phyloP scores from a whole-genome alignment of 30 jellyfish, hydroid and myxozoan species.

The Morbakka virulenta region DNA sequence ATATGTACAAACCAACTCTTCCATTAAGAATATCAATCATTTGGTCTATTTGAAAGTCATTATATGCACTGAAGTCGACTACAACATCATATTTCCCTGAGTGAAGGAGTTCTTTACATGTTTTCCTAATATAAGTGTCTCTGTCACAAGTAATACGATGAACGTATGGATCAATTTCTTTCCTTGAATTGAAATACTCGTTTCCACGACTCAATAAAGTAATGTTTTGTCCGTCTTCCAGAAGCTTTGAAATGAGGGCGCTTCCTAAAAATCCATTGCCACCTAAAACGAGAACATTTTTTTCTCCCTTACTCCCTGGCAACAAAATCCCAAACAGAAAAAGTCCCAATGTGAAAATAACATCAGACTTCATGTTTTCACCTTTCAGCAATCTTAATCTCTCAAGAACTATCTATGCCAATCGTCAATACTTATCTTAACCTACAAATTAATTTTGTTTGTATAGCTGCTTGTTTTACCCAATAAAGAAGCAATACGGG shows the following conservation, averaged over 20 bases:
- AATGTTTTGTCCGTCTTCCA: conserved; percentile 32
- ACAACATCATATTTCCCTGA: conserved; percentile 78
- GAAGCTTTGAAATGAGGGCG: conserved; percentile 48
- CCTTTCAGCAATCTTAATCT: too few species aligned
- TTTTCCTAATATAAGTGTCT: conserved; percentile 57
- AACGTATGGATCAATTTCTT: conserved; percentile 29
- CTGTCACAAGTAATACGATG: conserved; percentile 68
- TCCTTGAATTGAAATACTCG: conserved; percentile 63
- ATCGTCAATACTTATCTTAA: too few species aligned
- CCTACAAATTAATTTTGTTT: too few species aligned
- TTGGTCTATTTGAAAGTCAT: conserved; percentile 68
- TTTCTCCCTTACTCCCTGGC: too few species aligned
- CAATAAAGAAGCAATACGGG: too few species aligned
- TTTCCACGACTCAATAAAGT: conserved; percentile 81
- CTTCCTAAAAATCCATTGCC: conserved; percentile 96
- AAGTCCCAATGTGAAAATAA: too few species aligned
- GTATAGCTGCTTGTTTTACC: too few species aligned
- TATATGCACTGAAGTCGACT: conserved; percentile 83
- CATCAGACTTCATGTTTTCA: too few species aligned
- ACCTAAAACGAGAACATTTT: conserved; percentile 73
- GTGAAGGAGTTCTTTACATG: conserved; percentile 63
- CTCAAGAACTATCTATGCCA: too few species aligned
- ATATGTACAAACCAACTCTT: conserved; percentile 64
- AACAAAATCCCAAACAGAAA: too few species aligned
- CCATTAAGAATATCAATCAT: conserved; percentile 68